Conservation (phyloP, 2,113 vertebrate genomes). For the Aramus guarauna region DNA sequence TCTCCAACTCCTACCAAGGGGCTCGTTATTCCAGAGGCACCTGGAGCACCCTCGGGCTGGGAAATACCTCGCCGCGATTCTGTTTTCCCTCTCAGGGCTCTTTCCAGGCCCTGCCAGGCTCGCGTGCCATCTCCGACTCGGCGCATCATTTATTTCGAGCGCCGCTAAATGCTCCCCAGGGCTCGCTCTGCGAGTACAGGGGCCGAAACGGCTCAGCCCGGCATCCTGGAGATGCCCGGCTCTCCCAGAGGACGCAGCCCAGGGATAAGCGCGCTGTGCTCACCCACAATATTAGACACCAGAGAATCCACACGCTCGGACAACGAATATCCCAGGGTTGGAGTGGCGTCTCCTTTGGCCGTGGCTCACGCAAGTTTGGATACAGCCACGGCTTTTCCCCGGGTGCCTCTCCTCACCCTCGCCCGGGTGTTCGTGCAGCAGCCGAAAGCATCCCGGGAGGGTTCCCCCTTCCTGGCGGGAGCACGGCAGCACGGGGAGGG, state of each 20-base stretch:
- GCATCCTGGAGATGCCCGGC: background rate
- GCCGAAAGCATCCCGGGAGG: accelerated
- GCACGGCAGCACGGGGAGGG: accelerated
- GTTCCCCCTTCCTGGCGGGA: background rate
- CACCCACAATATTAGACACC: background rate
- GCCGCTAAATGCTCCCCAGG: background rate
- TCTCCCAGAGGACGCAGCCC: background rate
- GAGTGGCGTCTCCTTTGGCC: background rate
- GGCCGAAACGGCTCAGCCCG: background rate
- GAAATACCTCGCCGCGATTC: background rate
- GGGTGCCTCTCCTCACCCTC: background rate
- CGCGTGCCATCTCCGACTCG: background rate
- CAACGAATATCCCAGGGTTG: background rate
- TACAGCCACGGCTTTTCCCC: background rate
- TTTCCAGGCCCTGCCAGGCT: background rate
- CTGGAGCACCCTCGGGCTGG: background rate
- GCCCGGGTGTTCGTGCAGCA: accelerated
- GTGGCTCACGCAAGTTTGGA: accelerated
- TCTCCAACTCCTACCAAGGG: background rate
- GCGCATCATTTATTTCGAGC: background rate
- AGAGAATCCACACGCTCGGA: background rate
- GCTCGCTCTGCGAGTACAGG: background rate
- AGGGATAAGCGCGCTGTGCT: background rate
- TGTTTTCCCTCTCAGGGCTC: background rate
- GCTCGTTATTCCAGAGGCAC: background rate